Conservation (phyloP, 2,888 invertebrate species). For the Cosmia trapezina region DNA sequence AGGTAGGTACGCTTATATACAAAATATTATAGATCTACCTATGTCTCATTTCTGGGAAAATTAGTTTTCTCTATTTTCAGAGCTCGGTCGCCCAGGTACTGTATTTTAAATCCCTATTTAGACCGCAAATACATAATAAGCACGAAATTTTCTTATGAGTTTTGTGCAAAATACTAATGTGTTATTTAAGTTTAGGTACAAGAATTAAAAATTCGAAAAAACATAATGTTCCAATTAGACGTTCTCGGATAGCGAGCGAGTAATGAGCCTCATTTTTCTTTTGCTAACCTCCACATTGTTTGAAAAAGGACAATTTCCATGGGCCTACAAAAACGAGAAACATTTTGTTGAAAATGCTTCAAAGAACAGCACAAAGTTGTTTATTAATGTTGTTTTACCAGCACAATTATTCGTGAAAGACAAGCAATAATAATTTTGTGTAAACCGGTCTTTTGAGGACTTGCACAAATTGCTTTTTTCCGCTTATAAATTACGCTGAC, state of each 20-base stretch:
- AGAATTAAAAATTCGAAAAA: slow-evolving; percentile 16
- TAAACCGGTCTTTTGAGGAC: neutral
- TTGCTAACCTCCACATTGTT: slow-evolving; percentile 52
- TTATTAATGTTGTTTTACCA: slow-evolving; percentile 25
- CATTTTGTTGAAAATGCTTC: slow-evolving; percentile 38
- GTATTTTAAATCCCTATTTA: neutral
- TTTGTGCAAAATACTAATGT: slow-evolving; percentile 17
- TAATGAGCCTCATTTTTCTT: slow-evolving; percentile 58
- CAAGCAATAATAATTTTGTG: slow-evolving; percentile 15
- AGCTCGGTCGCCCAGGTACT: too few species aligned
- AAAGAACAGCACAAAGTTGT: slow-evolving; percentile 19
- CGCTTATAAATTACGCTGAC: slow-evolving; percentile 10
- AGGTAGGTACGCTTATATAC: too few species aligned
- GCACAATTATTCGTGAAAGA: slow-evolving; percentile 18
- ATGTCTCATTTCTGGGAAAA: too few species aligned
- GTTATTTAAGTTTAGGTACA: slow-evolving; percentile 24
- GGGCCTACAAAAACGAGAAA: slow-evolving; percentile 39
- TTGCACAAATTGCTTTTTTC: slow-evolving; percentile 1
- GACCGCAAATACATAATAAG: neutral
- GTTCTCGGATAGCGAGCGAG: slow-evolving; percentile 52
- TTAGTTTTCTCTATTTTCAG: too few species aligned
- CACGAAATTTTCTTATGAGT: too few species aligned
- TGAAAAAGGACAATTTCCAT: slow-evolving; percentile 51
- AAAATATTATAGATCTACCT: too few species aligned
- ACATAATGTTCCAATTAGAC: slow-evolving; percentile 55